These are phyloP conservation scores for Ornithoptera priamus DNA, from an alignment of 2,888 invertebrate species.

Conservation along the genomic window DNA sequence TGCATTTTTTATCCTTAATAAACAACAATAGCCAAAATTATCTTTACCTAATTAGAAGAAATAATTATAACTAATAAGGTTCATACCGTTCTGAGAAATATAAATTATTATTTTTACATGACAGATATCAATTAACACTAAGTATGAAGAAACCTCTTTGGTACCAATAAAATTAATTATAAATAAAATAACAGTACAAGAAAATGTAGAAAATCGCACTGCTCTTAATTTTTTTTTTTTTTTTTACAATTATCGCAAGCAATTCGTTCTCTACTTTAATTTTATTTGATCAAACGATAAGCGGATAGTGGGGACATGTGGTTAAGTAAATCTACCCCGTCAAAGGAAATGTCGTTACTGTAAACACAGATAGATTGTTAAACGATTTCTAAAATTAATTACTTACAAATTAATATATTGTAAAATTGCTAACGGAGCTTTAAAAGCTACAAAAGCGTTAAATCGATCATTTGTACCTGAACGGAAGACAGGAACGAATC, in stretches of 20 bases:
- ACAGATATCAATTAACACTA: neutral
- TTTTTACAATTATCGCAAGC: constrained; percentile 3
- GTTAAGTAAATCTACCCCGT: neutral
- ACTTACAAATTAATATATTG: too few species aligned
- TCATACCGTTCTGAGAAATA: neutral
- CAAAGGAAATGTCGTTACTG: neutral
- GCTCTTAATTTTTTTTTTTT: neutral
- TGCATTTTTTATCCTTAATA: neutral
- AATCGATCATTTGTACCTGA: too few species aligned
- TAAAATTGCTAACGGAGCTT: too few species aligned
- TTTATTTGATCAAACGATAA: neutral
- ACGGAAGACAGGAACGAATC: too few species aligned
- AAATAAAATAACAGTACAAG: neutral
- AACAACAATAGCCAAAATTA: neutral
- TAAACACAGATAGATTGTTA: neutral
- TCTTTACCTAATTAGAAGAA: neutral
- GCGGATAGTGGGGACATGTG: neutral
- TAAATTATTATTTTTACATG: neutral
- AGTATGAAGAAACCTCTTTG: neutral
- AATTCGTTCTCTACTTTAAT: neutral
- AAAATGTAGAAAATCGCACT: constrained; percentile 5
- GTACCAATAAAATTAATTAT: neutral
- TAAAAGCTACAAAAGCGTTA: too few species aligned
- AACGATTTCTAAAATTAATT: neutral
- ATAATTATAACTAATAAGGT: neutral